Evolutionary conservation across 2,797 vertebrate species (phyloP).

Genomic region (Urophycis tenuis): DNA sequence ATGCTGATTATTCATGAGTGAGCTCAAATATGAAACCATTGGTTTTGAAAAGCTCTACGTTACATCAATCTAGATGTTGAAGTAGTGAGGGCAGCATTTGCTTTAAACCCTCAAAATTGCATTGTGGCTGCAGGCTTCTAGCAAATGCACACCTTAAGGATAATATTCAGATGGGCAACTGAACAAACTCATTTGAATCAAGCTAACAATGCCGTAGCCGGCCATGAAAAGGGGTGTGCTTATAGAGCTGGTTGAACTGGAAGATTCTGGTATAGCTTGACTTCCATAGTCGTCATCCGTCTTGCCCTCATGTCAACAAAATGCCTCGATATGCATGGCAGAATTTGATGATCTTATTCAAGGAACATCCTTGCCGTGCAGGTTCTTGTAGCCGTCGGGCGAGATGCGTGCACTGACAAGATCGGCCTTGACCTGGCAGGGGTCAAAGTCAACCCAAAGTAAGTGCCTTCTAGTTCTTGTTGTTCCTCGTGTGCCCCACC

Average conservation of each 20-base stretch:
- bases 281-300: too few relatives aligned
- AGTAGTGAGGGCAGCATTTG: neutral
- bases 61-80: neutral
- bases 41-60: neutral
- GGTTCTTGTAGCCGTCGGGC: conserved; percentile 90
- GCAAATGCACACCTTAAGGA: neutral
- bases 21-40: neutral
- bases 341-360: neutral
- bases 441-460: conserved; percentile 86
- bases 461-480: conserved; percentile 48
- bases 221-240: too few relatives aligned
- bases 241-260: neutral
- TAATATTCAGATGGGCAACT: neutral
- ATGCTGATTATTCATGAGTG: neutral
- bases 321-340: neutral
- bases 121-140: neutral
- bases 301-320: neutral
- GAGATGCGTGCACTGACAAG: conserved; percentile 86
- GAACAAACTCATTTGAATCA: neutral
- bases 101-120: neutral
- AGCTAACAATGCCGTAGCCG: neutral
- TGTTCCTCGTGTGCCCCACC: neutral
- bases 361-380: conserved; percentile 39
- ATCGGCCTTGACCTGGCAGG: conserved; percentile 86
- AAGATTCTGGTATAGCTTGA: too few relatives aligned